Evolutionary conservation across 2,888 invertebrate species (phyloP).

Genomic region (Drosophila mimetica): DNA sequence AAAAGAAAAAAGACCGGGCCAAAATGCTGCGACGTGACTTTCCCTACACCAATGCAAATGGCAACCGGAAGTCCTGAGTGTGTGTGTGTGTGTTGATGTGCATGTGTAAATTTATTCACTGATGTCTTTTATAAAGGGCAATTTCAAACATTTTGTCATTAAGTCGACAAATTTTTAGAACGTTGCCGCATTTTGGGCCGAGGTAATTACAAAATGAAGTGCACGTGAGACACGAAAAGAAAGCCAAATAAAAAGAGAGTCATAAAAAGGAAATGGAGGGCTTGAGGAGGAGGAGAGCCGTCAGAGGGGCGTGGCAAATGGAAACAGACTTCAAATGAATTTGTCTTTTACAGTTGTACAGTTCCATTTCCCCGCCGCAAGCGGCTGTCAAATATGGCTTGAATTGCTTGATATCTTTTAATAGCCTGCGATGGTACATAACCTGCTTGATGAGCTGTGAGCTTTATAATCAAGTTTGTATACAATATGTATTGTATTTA

Average conservation of each 20-base stretch:
- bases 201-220: constrained; percentile 72
- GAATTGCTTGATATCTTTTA: constrained; percentile 48
- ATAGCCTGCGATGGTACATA: constrained; percentile 30
- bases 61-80: constrained; percentile 49
- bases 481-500: not conserved
- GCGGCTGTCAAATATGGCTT: constrained; percentile 33
- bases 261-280: constrained; percentile 19
- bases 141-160: constrained; percentile 67
- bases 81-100: constrained; percentile 27
- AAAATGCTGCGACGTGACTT: constrained; percentile 65
- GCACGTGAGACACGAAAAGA: constrained; percentile 29
- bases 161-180: constrained; percentile 69
- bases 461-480: not conserved
- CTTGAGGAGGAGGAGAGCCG: not conserved
- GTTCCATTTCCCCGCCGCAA: constrained; percentile 4
- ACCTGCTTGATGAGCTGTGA: constrained; percentile 20
- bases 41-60: constrained; percentile 39
- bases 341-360: constrained; percentile 32
- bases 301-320: not conserved
- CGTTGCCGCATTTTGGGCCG: constrained; percentile 44
- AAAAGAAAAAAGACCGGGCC: constrained; percentile 13
- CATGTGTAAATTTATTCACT: constrained; percentile 43
- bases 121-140: constrained; percentile 51
- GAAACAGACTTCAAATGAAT: constrained; percentile 42
- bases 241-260: constrained; percentile 33